Evolutionary conservation across 1,140 invertebrate genomes (phyloP), one percentile per base, ranked within the genome.

Genomic region (Harlomillsia oculata): DNA sequence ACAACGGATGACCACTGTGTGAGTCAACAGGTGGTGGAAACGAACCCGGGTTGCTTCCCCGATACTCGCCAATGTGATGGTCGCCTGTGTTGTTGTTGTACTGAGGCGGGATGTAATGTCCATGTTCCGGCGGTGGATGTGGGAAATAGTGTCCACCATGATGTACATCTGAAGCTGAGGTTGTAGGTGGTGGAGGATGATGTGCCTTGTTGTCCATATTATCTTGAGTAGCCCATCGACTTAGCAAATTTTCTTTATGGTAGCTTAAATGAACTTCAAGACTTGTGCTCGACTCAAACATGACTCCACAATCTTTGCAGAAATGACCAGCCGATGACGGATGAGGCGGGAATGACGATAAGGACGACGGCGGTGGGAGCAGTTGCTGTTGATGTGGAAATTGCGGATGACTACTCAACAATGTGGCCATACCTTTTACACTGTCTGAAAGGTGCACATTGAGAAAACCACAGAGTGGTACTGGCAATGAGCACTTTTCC

Each of bases 191-290:
- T 11, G 45, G 28, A 18, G 45, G 28, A 1, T 30, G 29, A 30
- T 39, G 58, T 40, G n/a, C 26, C 23, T 32, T n/a, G 40, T 41
- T 45, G 48, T 45, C 45, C 16, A 36, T 11, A 58, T 53, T 18
- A 16, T 72, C 71, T 67, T 81, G 78, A n/a, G 70, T 77, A n/a
- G 78, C 78, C 84, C 84, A 86, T 70, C 84, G 83, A 64, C 75
- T 82, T 48, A 20, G 45, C 36, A 56, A 85, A 71, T 83, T 85
- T 65, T 84, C 82, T 66, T 85, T 83, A 63, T 87, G 84, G 67
- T 87, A 87, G 59, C 80, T 79, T 58, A 85, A 72, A 72, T 88
- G 84, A 52, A 86, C 84, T 63, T 85, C 81, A 43, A 87, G 74
- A 37, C 83, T 85, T 59, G 81, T 81, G 29, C 78, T 75, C 64